A percentile compares a stretch with the other conserved stretches of the same genome.
These are phyloP conservation scores for Paracentrotus lividus DNA, from an alignment of 53 echinoderm and acorn worm species.

Conservation along the genomic window DNA sequence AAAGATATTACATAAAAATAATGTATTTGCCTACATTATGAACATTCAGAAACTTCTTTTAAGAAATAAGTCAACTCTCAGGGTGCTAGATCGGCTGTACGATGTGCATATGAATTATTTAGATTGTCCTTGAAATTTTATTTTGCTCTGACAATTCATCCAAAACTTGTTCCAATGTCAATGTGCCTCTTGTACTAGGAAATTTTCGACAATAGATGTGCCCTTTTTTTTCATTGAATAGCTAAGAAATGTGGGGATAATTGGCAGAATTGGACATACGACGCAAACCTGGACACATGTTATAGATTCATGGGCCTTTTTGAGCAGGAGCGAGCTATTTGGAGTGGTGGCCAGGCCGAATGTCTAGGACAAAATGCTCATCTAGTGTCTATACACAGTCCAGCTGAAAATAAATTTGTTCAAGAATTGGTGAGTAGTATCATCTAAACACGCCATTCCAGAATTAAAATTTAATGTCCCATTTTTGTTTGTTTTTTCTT, in stretches of 20 bases:
- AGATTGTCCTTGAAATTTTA: too few relatives aligned
- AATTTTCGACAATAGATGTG: neutral
- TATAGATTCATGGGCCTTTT: conserved; percentile 66
- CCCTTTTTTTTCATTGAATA: neutral
- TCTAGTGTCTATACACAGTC: conserved; percentile 72
- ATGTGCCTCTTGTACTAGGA: neutral
- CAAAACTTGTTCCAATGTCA: neutral
- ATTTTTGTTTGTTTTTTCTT: too few relatives aligned
- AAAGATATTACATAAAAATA: too few relatives aligned
- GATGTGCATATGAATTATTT: too few relatives aligned
- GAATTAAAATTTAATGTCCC: too few relatives aligned
- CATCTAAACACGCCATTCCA: too few relatives aligned
- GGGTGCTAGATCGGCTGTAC: too few relatives aligned
- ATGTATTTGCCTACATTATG: too few relatives aligned
- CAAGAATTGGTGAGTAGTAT: conserved; percentile 64
- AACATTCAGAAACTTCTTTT: too few relatives aligned
- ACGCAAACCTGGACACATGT: conserved; percentile 68
- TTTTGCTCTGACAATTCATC: too few relatives aligned
- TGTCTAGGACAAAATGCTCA: conserved; percentile 45
- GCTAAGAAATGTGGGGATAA: conserved; percentile 60
- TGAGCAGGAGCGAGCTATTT: conserved; percentile 49
- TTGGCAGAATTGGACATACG: conserved; percentile 67
- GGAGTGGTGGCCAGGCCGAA: conserved; percentile 13
- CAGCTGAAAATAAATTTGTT: conserved; percentile 69
- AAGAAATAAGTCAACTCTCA: too few relatives aligned